Percentiles rank a stretch among this genome's conserved stretches.
Conservation (phyloP, 2,797 vertebrate genomes). For the Astyanax mexicanus region DNA sequence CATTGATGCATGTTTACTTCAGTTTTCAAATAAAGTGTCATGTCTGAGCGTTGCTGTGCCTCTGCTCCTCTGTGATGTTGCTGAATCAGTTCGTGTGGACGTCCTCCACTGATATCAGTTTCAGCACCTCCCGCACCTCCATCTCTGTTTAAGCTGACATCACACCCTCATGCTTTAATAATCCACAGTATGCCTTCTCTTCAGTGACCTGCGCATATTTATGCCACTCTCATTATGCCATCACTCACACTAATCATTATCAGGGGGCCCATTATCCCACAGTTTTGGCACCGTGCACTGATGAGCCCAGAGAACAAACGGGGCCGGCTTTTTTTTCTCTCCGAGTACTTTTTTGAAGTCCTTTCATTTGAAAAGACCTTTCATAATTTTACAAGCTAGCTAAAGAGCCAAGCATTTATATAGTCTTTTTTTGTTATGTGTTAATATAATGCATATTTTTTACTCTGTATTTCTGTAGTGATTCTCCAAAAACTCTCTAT, state of each 20-base stretch:
- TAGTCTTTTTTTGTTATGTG: neutral
- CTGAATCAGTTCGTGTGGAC: neutral
- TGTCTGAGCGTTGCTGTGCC: neutral
- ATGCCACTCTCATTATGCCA: constrained; percentile 79
- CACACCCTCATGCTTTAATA: constrained; percentile 76
- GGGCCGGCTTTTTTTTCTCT: constrained; percentile 51
- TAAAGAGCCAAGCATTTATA: neutral
- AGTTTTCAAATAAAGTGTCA: neutral
- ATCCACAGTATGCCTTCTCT: constrained; percentile 71
- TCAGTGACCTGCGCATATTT: constrained; percentile 79
- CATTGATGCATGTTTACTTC: too few relatives aligned
- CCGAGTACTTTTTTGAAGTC: constrained; percentile 2
- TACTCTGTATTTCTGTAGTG: too few relatives aligned
- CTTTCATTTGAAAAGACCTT: neutral
- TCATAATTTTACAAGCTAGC: neutral
- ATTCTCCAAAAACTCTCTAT: too few relatives aligned
- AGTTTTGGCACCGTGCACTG: constrained; percentile 63
- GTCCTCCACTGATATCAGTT: neutral
- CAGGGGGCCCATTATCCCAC: constrained; percentile 75
- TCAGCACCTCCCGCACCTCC: neutral
- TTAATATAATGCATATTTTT: neutral
- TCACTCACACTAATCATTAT: constrained; percentile 79
- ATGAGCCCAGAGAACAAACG: constrained; percentile 56
- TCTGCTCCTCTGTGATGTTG: neutral
- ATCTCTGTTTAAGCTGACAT: constrained; percentile 65